Base-by-base conservation (phyloP, 1,140 invertebrate species). In the Acyrthosiphon pisum region DNA sequence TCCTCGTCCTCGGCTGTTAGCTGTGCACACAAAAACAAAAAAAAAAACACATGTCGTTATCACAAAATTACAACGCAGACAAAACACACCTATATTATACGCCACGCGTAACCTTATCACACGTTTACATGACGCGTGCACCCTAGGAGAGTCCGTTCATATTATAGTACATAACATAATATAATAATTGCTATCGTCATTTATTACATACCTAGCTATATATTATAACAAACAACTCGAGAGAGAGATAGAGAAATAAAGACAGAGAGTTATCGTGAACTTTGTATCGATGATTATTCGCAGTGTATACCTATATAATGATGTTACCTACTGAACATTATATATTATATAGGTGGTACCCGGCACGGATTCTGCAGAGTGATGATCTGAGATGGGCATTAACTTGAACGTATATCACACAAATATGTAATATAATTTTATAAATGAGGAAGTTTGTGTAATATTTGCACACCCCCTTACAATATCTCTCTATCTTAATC, bases 1-100 rank as follows among this genome's bases (percentile, higher is more conserved):
- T 98, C 98, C 95, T 99, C 98, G 94, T 99, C 98, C 96, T 99
- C 98, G 35, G 98, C 97, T 23, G 98, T 99, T 94, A 99, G 95
- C 98, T 98, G 35, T 30, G 95, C 76, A 93, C 91, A 41, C 93
- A 93, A 68, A 60, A 88, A 44, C 50, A 60, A 88, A 30, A 89
- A 88, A 30, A 89, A 76, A 93, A 90, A 35, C 14, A 46, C 37
- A 2, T 30, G 18, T 76, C 30, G 50, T 76, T 76, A 91, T 91
- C 86, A 48, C 83, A 22, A 9, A 48, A 48, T 37, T 26, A 41
- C 3, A 76, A 76, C 30, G 60, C 60, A 76, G 60, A 76, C 60
- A n/a, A 76, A 76, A 76, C 60, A 44, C 83, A 44, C 41, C 9
- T 26, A 14, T 14, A 14, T n/a, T 14, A 30, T 23, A 44, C 23